Percentiles rank a stretch among this genome's conserved stretches.
These are phyloP conservation scores for Temnothorax curvispinosus DNA, from an alignment of 1,140 invertebrate species.

Conservation along the genomic window DNA sequence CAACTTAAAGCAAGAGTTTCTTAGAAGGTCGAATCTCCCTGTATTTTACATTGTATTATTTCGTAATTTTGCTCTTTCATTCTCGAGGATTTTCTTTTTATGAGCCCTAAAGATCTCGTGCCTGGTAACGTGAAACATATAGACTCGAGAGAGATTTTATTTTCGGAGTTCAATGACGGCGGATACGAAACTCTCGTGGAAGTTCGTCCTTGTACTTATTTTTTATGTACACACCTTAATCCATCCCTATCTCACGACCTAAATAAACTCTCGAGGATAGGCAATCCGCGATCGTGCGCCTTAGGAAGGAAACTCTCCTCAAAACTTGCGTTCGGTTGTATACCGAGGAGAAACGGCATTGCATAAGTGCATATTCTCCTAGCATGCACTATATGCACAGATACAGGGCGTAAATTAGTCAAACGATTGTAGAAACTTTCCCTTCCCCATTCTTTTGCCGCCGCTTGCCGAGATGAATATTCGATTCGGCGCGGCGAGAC, in stretches of 20 bases:
- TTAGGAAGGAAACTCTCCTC: conserved; percentile 11
- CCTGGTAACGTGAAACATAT: background rate
- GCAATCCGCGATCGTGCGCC: background rate
- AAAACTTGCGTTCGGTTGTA: background rate
- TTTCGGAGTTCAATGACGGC: conserved; percentile 41
- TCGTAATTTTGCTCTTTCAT: conserved; percentile 18
- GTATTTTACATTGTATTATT: conserved; percentile 24
- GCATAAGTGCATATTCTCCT: background rate
- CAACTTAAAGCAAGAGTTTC: background rate
- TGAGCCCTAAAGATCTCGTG: conserved; percentile 16
- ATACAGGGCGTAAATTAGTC: conserved; percentile 22
- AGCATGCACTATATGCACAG: background rate
- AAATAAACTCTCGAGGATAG: conserved; percentile 34
- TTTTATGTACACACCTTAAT: conserved; percentile 48
- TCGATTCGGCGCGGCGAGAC: background rate
- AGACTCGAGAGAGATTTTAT: conserved; percentile 41
- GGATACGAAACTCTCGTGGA: conserved; percentile 19
- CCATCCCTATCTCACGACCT: conserved; percentile 15
- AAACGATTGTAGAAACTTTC: background rate
- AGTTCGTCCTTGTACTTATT: conserved; percentile 43
- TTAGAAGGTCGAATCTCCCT: background rate
- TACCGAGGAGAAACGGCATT: background rate
- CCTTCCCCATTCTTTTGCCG: background rate
- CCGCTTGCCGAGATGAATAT: background rate
- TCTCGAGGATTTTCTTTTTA: conserved; percentile 29